Base-by-base conservation (phyloP, 2,113 vertebrate species). In the Microtus richardsoni region DNA sequence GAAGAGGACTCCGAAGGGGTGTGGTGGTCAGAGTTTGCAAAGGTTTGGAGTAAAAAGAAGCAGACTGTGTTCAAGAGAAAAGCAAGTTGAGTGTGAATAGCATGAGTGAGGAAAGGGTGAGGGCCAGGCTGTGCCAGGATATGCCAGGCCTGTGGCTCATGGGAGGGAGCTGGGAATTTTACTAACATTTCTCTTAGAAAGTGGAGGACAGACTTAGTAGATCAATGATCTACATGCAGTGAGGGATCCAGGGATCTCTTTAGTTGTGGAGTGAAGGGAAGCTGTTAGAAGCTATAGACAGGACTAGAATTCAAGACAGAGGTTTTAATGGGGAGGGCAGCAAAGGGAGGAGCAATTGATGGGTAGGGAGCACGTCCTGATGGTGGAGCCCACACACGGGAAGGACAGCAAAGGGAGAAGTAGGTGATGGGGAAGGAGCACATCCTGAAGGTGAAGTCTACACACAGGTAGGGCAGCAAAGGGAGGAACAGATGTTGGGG, bases 121-220 rank as follows among this genome's bases (percentile, higher is more conserved):
- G 79, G 52, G 2, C 26, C 5, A 33, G 12, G 28, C 1, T 17
- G 47, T 13, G 2, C 62, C 70, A 71, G 36, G 36, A 2, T 62
- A 0, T 10, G 36, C 22, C 68, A 19, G 47, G 36, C 33, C 36
- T 64, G 12, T 17, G 10, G n/a, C 22, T 26, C 39, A 21, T 0
- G 28, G 41, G 5, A 36, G 30, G 7, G 28, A 19, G 16, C 12
- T 28, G 47, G 91, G 7, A 3, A 10, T 68, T 58, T 77, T 0
- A 47, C 54, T 64, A 1, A 1, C 21, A 0, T 5, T 3, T 47
- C 7, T 26, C 0, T 6, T 10, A 54, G 58, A 73, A 66, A 39
- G 28, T 30, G 0, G 4, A n/a, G 22, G 30, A 39, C 16, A 33
- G 12, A 0, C 52, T 9, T 24, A 39, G 30, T 2, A 13, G 28